These are phyloP conservation scores for Spodoptera litura DNA, from an alignment of 1,140 invertebrate species.

Conservation along the genomic window DNA sequence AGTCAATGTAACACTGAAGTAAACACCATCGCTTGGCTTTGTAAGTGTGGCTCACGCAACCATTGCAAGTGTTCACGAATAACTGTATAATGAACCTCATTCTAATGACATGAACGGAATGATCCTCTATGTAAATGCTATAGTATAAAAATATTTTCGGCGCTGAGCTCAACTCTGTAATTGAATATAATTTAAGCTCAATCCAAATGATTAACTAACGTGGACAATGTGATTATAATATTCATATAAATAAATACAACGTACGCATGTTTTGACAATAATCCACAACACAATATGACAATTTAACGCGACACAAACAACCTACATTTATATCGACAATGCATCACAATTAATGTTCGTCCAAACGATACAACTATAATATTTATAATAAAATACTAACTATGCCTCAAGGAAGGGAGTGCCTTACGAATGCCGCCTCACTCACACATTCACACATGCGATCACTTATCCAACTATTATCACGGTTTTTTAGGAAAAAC, in stretches of 20 bases:
- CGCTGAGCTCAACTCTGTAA: not conserved
- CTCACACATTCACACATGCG: constrained; percentile 73
- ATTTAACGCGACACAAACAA: constrained; percentile 62
- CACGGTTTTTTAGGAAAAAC: constrained; percentile 79
- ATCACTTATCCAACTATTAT: constrained; percentile 81
- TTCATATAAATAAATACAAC: constrained; percentile 44
- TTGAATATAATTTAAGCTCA: too few relatives aligned
- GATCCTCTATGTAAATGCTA: constrained; percentile 4
- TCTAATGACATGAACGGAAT: not conserved
- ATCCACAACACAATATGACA: constrained; percentile 66
- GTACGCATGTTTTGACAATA: constrained; percentile 44
- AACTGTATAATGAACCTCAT: too few relatives aligned
- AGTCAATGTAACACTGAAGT: too few relatives aligned
- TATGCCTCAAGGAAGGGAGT: constrained; percentile 78
- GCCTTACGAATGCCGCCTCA: constrained; percentile 77
- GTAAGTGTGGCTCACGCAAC: too few relatives aligned
- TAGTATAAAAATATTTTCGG: constrained; percentile 1
- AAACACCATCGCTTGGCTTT: too few relatives aligned
- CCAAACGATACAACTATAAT: constrained; percentile 59
- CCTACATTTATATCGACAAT: constrained; percentile 65
- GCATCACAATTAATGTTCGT: constrained; percentile 62
- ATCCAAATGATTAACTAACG: constrained; percentile 9
- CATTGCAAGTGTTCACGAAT: too few relatives aligned
- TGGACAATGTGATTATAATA: constrained; percentile 45
- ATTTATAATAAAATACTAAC: constrained; percentile 48